A percentile compares a stretch with the other conserved stretches of the same genome.
Evolutionary conservation across 1,140 invertebrate species (phyloP).

Genomic region (Myzus persicae): DNA sequence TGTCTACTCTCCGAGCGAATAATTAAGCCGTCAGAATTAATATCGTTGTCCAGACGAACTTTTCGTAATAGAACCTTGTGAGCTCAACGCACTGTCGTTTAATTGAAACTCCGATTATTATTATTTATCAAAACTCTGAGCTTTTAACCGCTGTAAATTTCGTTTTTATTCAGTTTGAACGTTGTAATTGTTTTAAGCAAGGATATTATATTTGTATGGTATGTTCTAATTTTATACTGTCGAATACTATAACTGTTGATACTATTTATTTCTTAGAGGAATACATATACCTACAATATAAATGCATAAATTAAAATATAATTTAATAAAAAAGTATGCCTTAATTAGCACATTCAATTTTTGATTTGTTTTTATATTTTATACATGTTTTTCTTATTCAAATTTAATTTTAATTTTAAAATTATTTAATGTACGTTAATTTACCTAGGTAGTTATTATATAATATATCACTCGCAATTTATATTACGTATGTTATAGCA

Average conservation of each 20-base stretch:
- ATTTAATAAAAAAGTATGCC: neutral
- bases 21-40: conserved; percentile 33
- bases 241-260: neutral
- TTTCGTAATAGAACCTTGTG: neutral
- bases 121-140: neutral
- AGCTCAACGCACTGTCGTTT: neutral
- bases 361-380: neutral
- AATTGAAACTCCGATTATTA: neutral
- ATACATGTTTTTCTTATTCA: too few species aligned
- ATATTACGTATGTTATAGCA: neutral
- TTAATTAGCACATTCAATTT: neutral
- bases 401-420: too few species aligned
- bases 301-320: neutral
- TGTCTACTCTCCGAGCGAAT: neutral
- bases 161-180: neutral
- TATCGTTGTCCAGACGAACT: neutral
- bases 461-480: neutral
- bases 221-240: neutral
- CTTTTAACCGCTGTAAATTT: neutral
- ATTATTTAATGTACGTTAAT: too few species aligned
- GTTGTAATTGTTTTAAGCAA: neutral
- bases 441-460: neutral
- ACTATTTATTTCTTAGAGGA: too few species aligned
- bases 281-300: neutral
- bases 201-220: neutral